phyloP scores from a whole-genome alignment of 2,888 invertebrate genomes.

The Trichopoda pennipes region DNA sequence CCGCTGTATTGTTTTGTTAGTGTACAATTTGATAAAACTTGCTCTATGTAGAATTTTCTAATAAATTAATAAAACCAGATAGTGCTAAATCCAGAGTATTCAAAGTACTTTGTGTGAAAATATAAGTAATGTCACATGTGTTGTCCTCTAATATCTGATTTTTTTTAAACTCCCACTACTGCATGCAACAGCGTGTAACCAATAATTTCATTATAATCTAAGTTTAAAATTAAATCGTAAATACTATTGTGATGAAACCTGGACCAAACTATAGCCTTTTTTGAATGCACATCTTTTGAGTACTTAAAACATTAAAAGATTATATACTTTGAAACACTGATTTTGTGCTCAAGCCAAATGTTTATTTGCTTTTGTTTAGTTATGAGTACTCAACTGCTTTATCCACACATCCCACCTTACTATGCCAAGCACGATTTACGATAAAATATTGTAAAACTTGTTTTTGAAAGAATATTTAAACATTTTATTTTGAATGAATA shows the following conservation, averaged over 20 bases:
- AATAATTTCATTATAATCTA: too few relatives aligned
- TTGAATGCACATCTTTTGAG: too few relatives aligned
- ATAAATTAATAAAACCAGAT: constrained; percentile 41
- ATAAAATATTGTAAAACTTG: constrained; percentile 69
- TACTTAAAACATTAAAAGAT: background rate
- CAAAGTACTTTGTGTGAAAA: constrained; percentile 3
- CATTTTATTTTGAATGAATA: constrained; percentile 40
- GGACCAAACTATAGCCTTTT: too few relatives aligned
- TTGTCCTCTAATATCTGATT: too few relatives aligned
- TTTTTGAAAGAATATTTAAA: constrained; percentile 50
- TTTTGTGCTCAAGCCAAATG: constrained; percentile 12
- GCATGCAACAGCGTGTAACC: too few relatives aligned
- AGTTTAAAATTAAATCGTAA: too few relatives aligned
- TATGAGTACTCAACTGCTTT: constrained; percentile 58
- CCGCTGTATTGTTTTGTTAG: constrained; percentile 63
- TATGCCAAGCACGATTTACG: constrained; percentile 76
- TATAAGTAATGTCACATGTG: background rate
- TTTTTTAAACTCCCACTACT: too few relatives aligned
- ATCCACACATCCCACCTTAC: constrained; percentile 60
- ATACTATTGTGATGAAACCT: too few relatives aligned
- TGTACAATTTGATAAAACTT: constrained; percentile 2
- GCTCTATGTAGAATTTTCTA: constrained; percentile 48
- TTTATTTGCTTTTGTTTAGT: background rate
- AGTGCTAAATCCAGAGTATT: constrained; percentile 12
- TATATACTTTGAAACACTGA: constrained; percentile 15